phyloP scores from a whole-genome alignment of 2,797 vertebrate species.

The Bucorvus abyssinicus region DNA sequence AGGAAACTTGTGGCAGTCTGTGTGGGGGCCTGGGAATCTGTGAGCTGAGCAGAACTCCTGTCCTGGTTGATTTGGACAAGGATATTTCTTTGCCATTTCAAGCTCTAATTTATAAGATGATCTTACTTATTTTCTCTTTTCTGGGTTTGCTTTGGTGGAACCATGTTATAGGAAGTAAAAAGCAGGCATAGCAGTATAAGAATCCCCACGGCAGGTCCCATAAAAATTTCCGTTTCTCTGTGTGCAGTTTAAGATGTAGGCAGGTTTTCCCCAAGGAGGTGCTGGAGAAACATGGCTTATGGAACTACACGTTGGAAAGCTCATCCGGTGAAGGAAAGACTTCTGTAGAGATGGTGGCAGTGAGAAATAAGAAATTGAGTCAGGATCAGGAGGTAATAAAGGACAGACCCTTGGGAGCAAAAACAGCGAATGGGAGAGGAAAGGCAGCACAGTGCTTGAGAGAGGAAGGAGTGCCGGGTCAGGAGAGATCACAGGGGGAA shows the following conservation, averaged over 20 bases:
- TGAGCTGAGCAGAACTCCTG: neutral
- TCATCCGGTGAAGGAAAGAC: neutral
- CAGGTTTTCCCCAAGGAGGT: neutral
- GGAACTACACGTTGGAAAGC: neutral
- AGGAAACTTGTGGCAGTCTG: accelerated
- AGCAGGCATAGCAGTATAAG: neutral
- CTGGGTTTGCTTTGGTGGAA: neutral
- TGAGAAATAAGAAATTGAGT: neutral
- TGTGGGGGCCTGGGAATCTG: neutral
- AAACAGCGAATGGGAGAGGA: neutral
- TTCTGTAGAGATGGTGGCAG: neutral
- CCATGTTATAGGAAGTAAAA: neutral
- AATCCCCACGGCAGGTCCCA: neutral
- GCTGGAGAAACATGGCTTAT: neutral
- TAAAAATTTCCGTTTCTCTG: neutral
- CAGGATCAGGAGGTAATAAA: neutral
- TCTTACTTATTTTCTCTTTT: neutral
- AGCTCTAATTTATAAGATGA: neutral
- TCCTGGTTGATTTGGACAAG: neutral
- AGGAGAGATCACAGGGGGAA: neutral
- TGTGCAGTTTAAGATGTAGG: neutral
- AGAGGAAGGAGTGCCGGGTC: neutral
- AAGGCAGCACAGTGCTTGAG: neutral
- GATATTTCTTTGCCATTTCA: neutral
- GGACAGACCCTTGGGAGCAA: neutral